These are phyloP conservation scores for Epinephelus malabaricus DNA, from an alignment of 2,797 vertebrate genomes.

Conservation along the genomic window DNA sequence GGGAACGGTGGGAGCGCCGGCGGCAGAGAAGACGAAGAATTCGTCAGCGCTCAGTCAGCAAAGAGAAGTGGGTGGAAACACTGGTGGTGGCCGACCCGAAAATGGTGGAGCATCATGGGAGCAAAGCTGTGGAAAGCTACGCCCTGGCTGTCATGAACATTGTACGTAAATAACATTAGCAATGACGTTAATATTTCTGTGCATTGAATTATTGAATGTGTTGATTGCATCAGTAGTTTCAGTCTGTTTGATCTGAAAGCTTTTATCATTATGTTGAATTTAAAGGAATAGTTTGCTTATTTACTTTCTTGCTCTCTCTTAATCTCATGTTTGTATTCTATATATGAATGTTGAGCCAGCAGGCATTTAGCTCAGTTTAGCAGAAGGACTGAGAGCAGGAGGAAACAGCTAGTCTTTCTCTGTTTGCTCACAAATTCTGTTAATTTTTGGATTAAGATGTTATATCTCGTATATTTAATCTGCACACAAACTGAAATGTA, in stretches of 20 bases:
- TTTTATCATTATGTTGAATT: background rate
- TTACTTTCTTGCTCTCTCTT: background rate
- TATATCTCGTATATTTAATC: too few relatives aligned
- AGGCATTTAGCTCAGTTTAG: too few relatives aligned
- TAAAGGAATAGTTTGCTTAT: background rate
- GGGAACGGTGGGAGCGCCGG: constrained; percentile 89
- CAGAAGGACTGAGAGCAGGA: too few relatives aligned
- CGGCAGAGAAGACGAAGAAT: constrained; percentile 80
- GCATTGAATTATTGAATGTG: too few relatives aligned
- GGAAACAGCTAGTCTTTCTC: too few relatives aligned
- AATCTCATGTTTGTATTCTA: too few relatives aligned
- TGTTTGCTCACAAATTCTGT: too few relatives aligned
- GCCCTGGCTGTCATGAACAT: constrained; percentile 98
- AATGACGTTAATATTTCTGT: background rate
- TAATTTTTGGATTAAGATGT: too few relatives aligned
- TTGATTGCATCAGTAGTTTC: background rate
- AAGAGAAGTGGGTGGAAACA: constrained; percentile 98
- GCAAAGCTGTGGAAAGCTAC: constrained; percentile 90
- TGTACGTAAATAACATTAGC: constrained; percentile 83
- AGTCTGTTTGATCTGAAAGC: background rate
- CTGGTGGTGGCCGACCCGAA: constrained; percentile 96
- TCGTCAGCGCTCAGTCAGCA: constrained; percentile 91
- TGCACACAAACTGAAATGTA: too few relatives aligned
- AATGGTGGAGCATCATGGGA: constrained; percentile 96
- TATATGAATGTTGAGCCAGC: too few relatives aligned